A percentile compares a stretch with the other conserved stretches of the same genome.
Conservation (phyloP, 2,113 vertebrate genomes). For the Thinocorus orbignyianus region DNA sequence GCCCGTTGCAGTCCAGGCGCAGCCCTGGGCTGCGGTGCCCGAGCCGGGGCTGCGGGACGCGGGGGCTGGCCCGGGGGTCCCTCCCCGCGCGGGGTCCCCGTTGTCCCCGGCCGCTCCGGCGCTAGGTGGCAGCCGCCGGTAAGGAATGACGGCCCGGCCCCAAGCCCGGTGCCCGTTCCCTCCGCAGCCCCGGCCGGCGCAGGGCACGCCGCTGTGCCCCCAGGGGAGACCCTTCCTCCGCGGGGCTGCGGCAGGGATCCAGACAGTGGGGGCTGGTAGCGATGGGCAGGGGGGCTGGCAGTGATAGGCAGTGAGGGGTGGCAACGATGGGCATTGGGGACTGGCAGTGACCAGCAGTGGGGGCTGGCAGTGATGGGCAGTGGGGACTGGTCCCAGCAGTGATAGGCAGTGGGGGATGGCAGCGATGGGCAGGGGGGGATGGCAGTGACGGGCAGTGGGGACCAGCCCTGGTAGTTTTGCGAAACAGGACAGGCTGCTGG, state of each 20-base stretch:
- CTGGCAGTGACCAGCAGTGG: too few relatives aligned
- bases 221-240: too few relatives aligned
- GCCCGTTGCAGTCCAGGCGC: background rate
- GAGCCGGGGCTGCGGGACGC: background rate
- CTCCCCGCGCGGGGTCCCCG: too few relatives aligned
- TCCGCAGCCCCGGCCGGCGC: background rate
- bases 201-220: background rate
- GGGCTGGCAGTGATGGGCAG: too few relatives aligned
- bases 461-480: background rate
- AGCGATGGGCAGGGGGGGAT: accelerated
- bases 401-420: background rate
- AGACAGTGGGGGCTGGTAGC: too few relatives aligned
- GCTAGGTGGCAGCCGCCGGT: constrained; percentile 44
- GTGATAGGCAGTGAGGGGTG: background rate
- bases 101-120: background rate
- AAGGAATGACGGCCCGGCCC: background rate
- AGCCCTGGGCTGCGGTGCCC: background rate
- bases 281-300: background rate
- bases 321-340: background rate
- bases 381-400: background rate
- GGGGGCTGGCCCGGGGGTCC: background rate
- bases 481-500: too few relatives aligned
- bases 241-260: too few relatives aligned
- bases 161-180: too few relatives aligned
- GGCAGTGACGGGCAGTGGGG: background rate